A percentile compares a stretch with the other conserved stretches of the same genome.
These are phyloP conservation scores for Drosophila novamexicana DNA, from an alignment of 1,140 invertebrate genomes.

Conservation along the genomic window DNA sequence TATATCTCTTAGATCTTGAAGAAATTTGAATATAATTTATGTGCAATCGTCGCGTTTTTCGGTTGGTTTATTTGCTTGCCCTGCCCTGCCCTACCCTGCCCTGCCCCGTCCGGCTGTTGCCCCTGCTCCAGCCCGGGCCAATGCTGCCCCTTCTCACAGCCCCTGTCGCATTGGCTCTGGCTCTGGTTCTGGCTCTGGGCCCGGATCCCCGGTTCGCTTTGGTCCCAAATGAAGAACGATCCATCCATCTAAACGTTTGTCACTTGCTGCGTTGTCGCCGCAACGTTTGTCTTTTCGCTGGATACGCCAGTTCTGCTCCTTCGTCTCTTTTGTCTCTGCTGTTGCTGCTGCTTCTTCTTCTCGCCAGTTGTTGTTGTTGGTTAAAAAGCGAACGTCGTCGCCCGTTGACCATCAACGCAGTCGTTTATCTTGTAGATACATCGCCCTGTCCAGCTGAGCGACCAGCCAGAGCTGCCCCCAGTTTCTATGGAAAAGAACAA, in stretches of 20 bases:
- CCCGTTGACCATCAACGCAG: slow-evolving; percentile 48
- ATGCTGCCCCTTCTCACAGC: not conserved
- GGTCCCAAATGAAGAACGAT: slow-evolving; percentile 67
- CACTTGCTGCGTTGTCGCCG: slow-evolving; percentile 76
- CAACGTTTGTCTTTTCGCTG: slow-evolving; percentile 76
- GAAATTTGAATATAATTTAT: slow-evolving; percentile 84
- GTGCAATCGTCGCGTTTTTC: slow-evolving; percentile 80
- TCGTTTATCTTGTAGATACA: slow-evolving; percentile 63
- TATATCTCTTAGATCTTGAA: slow-evolving; percentile 76
- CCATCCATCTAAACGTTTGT: slow-evolving; percentile 82
- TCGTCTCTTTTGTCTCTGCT: slow-evolving; percentile 55
- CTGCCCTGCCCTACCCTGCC: not conserved
- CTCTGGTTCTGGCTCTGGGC: not conserved
- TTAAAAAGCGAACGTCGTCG: slow-evolving; percentile 32
- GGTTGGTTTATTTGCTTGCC: slow-evolving; percentile 65
- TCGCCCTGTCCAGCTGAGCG: slow-evolving; percentile 52
- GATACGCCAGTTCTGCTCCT: slow-evolving; percentile 71
- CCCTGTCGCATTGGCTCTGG: slow-evolving; percentile 3
- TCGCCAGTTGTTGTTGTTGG: slow-evolving; percentile 3
- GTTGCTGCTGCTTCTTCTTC: slow-evolving; percentile 8
- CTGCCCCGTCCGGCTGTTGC: not conserved
- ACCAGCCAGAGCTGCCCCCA: slow-evolving; percentile 12
- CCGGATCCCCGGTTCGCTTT: slow-evolving; percentile 28
- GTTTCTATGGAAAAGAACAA: slow-evolving; percentile 51
- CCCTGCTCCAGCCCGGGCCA: not conserved